Evolutionary conservation across 1,140 invertebrate species (phyloP).

Genomic region (Oryctes rhinoceros): DNA sequence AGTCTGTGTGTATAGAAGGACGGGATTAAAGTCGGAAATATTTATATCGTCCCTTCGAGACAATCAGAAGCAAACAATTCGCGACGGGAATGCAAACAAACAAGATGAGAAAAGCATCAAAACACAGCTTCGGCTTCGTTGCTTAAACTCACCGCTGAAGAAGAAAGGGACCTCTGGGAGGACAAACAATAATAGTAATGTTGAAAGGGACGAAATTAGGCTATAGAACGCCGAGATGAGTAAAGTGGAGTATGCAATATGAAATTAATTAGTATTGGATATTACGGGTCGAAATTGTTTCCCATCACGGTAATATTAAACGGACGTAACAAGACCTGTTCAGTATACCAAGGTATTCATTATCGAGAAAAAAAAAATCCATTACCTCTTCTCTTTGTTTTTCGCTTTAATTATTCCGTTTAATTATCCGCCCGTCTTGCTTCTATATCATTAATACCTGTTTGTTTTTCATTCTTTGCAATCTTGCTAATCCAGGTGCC

Average conservation of each 20-base stretch:
- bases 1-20: neutral
- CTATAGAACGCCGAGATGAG: neutral
- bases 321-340: neutral
- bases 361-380: conserved; percentile 8
- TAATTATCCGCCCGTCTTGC: neutral
- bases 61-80: neutral
- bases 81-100: neutral
- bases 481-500: neutral
- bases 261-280: conserved; percentile 22
- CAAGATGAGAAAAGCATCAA: neutral
- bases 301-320: neutral
- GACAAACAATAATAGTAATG: conserved; percentile 3
- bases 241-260: conserved; percentile 4
- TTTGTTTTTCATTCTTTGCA: neutral
- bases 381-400: conserved; percentile 12
- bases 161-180: neutral
- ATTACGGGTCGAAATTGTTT: conserved; percentile 1
- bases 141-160: neutral
- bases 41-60: conserved; percentile 13
- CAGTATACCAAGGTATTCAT: neutral
- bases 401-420: conserved; percentile 8
- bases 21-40: neutral
- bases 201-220: neutral
- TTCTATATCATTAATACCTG: neutral
- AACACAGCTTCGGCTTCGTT: neutral